Evolutionary conservation across 2,113 vertebrate species (phyloP).

Genomic region (Cygnus atratus): DNA sequence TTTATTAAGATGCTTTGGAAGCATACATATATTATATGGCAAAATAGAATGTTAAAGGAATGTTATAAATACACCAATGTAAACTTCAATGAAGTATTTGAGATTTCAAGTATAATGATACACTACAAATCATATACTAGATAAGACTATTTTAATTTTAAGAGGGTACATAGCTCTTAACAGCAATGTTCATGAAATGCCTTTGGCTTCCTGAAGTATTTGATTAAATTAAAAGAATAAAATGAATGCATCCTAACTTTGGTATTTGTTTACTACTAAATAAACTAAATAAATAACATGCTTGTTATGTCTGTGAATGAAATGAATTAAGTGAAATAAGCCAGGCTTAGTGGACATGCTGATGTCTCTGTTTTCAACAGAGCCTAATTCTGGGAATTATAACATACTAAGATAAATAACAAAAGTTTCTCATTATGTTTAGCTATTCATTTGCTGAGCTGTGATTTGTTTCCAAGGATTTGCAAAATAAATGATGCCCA

Average conservation of each 20-base stretch:
- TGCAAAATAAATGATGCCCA: neutral
- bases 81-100: conserved; percentile 46
- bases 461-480: neutral
- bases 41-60: conserved; percentile 46
- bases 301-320: conserved; percentile 66
- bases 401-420: conserved; percentile 23
- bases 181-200: conserved; percentile 26
- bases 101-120: conserved; percentile 41
- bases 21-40: neutral
- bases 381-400: conserved; percentile 54
- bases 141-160: neutral
- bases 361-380: conserved; percentile 57
- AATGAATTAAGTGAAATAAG: conserved; percentile 67
- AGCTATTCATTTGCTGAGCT: conserved; percentile 32
- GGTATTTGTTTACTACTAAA: conserved; percentile 60
- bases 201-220: conserved; percentile 51
- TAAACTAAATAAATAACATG: conserved; percentile 43
- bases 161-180: conserved; percentile 44
- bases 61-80: conserved; percentile 52
- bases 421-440: conserved; percentile 44
- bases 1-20: conserved; percentile 54
- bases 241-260: conserved; percentile 49
- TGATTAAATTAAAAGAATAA: conserved; percentile 68
- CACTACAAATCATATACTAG: conserved; percentile 33
- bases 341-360: neutral